Evolutionary conservation across 2,888 invertebrate genomes (phyloP).

Genomic region (Biston stratarius): DNA sequence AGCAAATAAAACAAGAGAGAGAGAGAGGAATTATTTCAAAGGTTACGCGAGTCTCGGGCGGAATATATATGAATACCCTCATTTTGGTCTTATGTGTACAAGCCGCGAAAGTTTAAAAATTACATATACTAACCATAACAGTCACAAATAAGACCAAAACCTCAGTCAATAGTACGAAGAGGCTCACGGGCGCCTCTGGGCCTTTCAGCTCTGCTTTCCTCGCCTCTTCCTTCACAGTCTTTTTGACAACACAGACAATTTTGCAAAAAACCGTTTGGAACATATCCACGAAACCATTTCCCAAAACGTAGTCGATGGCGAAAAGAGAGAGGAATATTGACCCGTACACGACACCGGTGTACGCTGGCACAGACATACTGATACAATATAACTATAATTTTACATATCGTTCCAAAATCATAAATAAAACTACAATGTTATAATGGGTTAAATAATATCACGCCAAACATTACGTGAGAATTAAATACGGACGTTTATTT

Average conservation of each 20-base stretch:
- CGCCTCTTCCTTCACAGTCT: conserved; percentile 59
- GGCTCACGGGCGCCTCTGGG: conserved; percentile 53
- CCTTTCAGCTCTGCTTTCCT: conserved; percentile 43
- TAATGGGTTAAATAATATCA: conserved; percentile 13
- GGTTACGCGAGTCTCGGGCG: no score
- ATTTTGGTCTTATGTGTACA: no score
- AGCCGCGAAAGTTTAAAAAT: no score
- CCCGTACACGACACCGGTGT: conserved; percentile 52
- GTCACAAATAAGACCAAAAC: conserved; percentile 61
- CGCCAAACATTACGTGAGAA: background rate
- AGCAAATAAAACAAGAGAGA: background rate
- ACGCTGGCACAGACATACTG: conserved; percentile 61
- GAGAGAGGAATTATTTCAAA: no score
- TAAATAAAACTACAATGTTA: conserved; percentile 25
- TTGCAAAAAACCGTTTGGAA: conserved; percentile 59
- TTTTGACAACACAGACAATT: conserved; percentile 61
- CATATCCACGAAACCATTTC: conserved; percentile 68
- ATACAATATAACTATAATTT: conserved; percentile 10
- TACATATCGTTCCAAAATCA: conserved; percentile 11
- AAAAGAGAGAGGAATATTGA: conserved; percentile 60
- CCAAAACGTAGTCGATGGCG: conserved; percentile 65
- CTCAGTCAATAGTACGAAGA: conserved; percentile 63
- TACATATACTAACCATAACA: conserved; percentile 58
- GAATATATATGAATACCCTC: no score
- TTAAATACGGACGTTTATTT: background rate